These are phyloP conservation scores for Heterocephalus glaber DNA, from an alignment of 2,113 vertebrate genomes.

Conservation along the genomic window DNA sequence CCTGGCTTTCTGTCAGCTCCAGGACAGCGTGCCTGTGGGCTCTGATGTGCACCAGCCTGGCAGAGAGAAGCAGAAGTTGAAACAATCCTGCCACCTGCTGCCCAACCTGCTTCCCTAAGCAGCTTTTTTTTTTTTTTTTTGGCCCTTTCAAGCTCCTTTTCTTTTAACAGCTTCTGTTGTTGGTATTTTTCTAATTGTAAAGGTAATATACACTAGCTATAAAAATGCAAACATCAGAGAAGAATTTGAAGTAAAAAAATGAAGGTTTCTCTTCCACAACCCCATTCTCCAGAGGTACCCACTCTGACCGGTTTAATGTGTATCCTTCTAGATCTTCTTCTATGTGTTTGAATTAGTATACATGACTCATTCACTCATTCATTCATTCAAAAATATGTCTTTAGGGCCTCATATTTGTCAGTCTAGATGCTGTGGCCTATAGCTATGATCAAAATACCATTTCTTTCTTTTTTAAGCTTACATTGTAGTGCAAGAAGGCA, in stretches of 20 bases:
- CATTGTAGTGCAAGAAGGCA: not conserved
- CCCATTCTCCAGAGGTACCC: not conserved
- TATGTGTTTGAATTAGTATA: not conserved
- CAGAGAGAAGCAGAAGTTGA: conserved; percentile 57
- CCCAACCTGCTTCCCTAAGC: conserved; percentile 17
- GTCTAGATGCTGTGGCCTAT: not conserved
- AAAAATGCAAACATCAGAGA: not conserved
- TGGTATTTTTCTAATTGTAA: conserved; percentile 41
- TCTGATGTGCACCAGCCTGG: not conserved
- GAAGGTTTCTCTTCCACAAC: not conserved
- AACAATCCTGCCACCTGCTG: conserved; percentile 81
- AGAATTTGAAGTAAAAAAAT: not conserved
- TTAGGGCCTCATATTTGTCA: not conserved
- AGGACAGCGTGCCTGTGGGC: not conserved
- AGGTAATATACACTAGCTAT: not conserved
- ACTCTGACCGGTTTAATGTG: not conserved
- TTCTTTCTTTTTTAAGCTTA: not conserved
- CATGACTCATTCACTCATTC: not conserved
- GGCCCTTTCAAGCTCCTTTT: conserved; percentile 10
- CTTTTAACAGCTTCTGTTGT: not conserved
- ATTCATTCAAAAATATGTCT: not conserved
- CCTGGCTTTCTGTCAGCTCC: not conserved
- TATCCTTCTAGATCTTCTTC: not conserved
- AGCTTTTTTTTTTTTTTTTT: no score
- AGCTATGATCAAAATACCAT: not conserved